Percentiles rank a stretch among this genome's conserved stretches.
Conservation (phyloP, 1,140 invertebrate species). For the Hyposmocoma kahamanoa region DNA sequence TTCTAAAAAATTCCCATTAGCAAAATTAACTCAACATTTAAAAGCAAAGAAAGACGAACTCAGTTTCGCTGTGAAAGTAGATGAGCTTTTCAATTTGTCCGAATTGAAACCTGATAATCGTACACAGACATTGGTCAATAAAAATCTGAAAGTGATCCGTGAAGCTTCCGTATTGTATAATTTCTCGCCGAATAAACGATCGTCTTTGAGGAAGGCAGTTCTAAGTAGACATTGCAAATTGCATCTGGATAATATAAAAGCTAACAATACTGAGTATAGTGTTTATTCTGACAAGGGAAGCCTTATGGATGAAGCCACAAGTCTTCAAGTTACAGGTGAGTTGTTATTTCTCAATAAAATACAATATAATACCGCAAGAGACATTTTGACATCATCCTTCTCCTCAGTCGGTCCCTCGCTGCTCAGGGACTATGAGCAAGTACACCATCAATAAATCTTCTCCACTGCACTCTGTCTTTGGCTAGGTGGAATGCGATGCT, state of each 20-base stretch:
- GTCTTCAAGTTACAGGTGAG: slow-evolving; percentile 63
- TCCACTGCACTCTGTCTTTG: no score
- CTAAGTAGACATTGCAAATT: slow-evolving; percentile 28
- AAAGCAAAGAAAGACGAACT: slow-evolving; percentile 39
- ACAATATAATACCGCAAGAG: no score
- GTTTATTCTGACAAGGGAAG: slow-evolving; percentile 21
- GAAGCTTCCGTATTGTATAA: slow-evolving; percentile 42
- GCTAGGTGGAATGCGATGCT: no score
- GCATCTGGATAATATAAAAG: neutral
- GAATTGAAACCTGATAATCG: slow-evolving; percentile 10
- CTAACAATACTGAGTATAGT: slow-evolving; percentile 13
- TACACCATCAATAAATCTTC: no score
- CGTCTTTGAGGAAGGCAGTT: slow-evolving; percentile 43
- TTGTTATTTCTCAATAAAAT: no score
- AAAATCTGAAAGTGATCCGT: slow-evolving; percentile 8
- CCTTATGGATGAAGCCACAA: slow-evolving; percentile 44
- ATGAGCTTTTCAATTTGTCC: slow-evolving; percentile 39
- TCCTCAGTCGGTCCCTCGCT: no score
- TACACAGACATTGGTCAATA: slow-evolving; percentile 18
- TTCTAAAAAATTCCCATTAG: slow-evolving; percentile 37
- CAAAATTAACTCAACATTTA: slow-evolving; percentile 40
- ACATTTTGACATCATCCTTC: no score
- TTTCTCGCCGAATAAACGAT: slow-evolving; percentile 37
- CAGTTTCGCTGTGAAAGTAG: slow-evolving; percentile 53
- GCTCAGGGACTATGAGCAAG: no score